Percentiles rank a stretch among this genome's conserved stretches.
Evolutionary conservation across 2,113 vertebrate species (phyloP).

Genomic region (Nasalis larvatus): DNA sequence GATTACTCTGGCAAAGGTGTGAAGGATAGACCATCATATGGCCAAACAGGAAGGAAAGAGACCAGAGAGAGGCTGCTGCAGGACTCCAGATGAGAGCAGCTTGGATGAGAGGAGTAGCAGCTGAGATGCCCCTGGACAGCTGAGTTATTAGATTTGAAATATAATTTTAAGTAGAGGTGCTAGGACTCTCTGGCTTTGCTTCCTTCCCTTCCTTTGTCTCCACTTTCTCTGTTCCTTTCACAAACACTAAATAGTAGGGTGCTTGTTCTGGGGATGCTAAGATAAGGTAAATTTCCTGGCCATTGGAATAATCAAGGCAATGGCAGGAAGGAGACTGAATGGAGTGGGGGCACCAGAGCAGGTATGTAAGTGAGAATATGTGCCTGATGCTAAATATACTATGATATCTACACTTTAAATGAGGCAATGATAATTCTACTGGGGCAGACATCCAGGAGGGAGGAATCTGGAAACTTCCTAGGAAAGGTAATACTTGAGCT

Average conservation of each 20-base stretch:
- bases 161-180: neutral
- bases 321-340: neutral
- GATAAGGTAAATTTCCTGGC: neutral
- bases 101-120: neutral
- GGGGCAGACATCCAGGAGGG: neutral
- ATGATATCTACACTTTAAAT: neutral
- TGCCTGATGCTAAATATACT: neutral
- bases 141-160: neutral
- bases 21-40: neutral
- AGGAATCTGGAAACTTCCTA: constrained; percentile 15
- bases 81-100: neutral
- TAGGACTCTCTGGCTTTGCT: neutral
- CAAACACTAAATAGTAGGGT: neutral
- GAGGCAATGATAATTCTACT: neutral
- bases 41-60: neutral
- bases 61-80: neutral
- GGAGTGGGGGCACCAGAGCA: neutral
- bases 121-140: neutral
- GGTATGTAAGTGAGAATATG: neutral
- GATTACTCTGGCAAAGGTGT: neutral
- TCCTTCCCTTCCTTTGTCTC: neutral
- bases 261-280: neutral
- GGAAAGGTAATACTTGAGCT: neutral
- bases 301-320: neutral
- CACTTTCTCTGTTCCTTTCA: neutral